Conservation (phyloP, 2,888 invertebrate species). For the Chorisops tibialis region DNA sequence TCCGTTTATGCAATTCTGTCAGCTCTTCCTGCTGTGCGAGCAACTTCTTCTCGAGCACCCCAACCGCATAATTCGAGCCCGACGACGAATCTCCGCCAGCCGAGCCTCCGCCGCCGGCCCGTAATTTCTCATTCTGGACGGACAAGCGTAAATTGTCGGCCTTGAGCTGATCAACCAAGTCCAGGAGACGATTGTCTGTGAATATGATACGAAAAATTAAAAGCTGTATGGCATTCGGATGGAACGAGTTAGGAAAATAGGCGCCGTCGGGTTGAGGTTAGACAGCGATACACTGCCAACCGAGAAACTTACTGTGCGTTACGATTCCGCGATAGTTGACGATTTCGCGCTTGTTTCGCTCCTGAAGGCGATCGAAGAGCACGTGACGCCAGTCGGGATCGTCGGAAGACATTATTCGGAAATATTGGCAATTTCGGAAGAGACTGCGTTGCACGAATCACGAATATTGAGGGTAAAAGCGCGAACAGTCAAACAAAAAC, state of each 20-base stretch:
- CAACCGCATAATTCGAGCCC: conserved; percentile 59
- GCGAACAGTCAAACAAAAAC: too few species aligned
- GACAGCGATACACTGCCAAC: too few species aligned
- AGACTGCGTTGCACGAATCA: too few species aligned
- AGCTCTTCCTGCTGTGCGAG: conserved; percentile 87
- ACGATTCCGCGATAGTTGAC: conserved; percentile 76
- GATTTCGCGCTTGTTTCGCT: conserved; percentile 72
- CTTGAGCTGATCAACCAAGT: conserved; percentile 74
- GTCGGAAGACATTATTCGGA: conserved; percentile 43
- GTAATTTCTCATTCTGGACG: conserved; percentile 79
- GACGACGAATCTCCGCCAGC: conserved; percentile 54
- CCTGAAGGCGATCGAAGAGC: conserved; percentile 67
- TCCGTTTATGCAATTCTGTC: conserved; percentile 81
- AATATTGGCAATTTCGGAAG: too few species aligned
- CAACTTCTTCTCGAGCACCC: conserved; percentile 80
- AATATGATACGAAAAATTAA: too few species aligned
- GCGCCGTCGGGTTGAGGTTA: neutral
- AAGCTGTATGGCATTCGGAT: too few species aligned
- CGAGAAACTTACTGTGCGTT: conserved; percentile 68
- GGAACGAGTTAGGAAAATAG: neutral
- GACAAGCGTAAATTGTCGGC: conserved; percentile 82
- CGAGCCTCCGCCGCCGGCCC: conserved; percentile 54
- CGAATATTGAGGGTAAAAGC: too few species aligned
- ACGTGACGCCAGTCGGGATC: conserved; percentile 64
- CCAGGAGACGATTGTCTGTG: conserved; percentile 83